These are phyloP conservation scores for Danio jaintianensis DNA, from an alignment of 2,797 vertebrate genomes.

Conservation along the genomic window DNA sequence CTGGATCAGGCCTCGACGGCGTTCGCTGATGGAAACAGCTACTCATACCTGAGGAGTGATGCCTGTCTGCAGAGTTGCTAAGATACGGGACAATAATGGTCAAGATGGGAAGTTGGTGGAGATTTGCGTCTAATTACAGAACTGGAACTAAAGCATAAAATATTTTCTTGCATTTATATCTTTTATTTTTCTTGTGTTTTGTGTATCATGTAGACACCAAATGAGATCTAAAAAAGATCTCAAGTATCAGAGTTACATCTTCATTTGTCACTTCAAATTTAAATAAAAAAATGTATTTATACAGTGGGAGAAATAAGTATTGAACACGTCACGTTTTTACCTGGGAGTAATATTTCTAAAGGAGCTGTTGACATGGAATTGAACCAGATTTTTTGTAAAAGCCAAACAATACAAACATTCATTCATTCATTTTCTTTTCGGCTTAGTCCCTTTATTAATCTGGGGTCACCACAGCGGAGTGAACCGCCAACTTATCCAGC, in stretches of 20 bases:
- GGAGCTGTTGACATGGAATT: no score
- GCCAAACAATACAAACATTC: no score
- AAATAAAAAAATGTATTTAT: not conserved
- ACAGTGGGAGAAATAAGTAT: no score
- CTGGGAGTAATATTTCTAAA: no score
- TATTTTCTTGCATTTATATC: not conserved
- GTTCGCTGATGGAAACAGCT: slow-evolving; percentile 44
- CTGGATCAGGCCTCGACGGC: slow-evolving; percentile 47
- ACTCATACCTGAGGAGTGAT: slow-evolving; percentile 64
- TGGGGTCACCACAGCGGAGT: no score
- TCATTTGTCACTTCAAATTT: not conserved
- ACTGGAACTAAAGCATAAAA: slow-evolving; percentile 45
- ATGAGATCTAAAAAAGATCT: not conserved
- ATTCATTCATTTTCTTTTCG: no score
- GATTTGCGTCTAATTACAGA: slow-evolving; percentile 57
- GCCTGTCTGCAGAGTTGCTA: slow-evolving; percentile 65
- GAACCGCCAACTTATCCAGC: no score
- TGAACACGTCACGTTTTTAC: no score
- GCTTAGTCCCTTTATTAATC: no score
- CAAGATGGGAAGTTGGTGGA: slow-evolving; percentile 44
- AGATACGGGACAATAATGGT: slow-evolving; percentile 65
- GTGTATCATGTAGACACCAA: not conserved
- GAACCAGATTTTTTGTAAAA: no score
- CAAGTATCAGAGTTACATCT: not conserved
- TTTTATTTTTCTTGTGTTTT: not conserved